Conservation (phyloP, 2,797 vertebrate species). For the Semotilus atromaculatus region DNA sequence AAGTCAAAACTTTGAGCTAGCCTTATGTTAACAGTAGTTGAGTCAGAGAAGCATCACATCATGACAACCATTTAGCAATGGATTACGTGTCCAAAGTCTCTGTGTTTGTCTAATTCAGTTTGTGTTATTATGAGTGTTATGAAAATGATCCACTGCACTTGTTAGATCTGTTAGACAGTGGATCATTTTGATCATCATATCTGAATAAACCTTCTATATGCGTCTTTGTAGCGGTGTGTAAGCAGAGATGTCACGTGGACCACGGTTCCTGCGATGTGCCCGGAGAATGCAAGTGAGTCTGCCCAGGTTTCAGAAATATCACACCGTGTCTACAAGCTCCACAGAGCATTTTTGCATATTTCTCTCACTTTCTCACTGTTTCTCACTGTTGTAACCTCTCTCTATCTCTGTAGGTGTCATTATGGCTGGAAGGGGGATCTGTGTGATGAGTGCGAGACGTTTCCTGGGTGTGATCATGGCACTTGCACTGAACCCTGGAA, state of each 20-base stretch:
- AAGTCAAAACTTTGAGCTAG: not conserved
- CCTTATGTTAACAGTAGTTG: not conserved
- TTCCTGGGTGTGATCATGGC: constrained; percentile 82
- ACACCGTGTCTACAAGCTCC: not conserved
- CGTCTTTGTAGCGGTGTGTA: constrained; percentile 75
- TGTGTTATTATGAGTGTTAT: not conserved
- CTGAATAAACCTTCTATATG: constrained; percentile 23
- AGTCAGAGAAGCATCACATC: not conserved
- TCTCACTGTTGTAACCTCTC: not conserved
- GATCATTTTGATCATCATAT: not conserved
- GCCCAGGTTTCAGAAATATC: not conserved
- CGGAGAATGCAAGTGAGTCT: constrained; percentile 81
- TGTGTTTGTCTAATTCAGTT: not conserved
- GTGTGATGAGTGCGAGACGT: constrained; percentile 81
- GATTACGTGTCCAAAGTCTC: not conserved
- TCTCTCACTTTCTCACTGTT: not conserved
- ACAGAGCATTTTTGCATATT: not conserved
- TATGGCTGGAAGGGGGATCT: constrained; percentile 82
- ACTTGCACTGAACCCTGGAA: constrained; percentile 84
- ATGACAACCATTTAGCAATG: not conserved
- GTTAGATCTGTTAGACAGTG: not conserved
- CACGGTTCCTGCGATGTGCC: constrained; percentile 79
- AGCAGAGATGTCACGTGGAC: constrained; percentile 78
- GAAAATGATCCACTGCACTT: not conserved
- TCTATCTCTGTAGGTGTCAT: constrained; percentile 73